Evolutionary conservation across 2,113 vertebrate species (phyloP), one percentile per base, ranked within the genome.

Genomic region (Grammomys dolichurus): DNA sequence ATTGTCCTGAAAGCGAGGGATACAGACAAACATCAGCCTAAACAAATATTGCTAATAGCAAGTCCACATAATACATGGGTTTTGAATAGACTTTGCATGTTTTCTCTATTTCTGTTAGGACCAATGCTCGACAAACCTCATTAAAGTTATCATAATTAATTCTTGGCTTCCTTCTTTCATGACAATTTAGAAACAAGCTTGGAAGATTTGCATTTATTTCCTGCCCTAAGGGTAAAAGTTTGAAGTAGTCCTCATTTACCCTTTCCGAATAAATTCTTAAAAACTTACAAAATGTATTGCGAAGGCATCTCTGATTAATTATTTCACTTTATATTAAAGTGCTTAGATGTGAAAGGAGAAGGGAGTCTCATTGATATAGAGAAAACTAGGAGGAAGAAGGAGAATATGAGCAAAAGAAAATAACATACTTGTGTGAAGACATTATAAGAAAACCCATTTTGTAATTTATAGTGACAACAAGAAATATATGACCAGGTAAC

Each of bases 111-210:
- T 36, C 36, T 94, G 60, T 91, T 95, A 93, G 76, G 48, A 70
- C 36, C 65, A 94, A 86, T 91, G 43, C 46, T 95, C 89, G n/a
- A 95, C 93, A 97, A 95, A 90, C 48, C 56, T 94, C 56, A 87
- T 97, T 95, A 94, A 73, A 11, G 73, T 95, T 80, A 97, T 80
- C 46, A 90, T 58, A 97, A 77, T 86, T 95, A 96, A 88, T 97
- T 97, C 46, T 98, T 97, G 75, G 60, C n/a, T 95, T 93, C 31
- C 78, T 97, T 81, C 84, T 92, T 92, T 69, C 17, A 75, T 69
- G 87, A 93, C 36, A 93, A 94, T 96, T 95, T 96, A 91, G 43
- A 90, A 95, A 87, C 69, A 58, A 93, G 70, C 26, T 89, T 94
- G 81, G 33, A 93, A 91, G 46, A 96, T 89, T 91, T 95, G 80